These are phyloP conservation scores for Triops longicaudatus DNA, from an alignment of 1,140 invertebrate species.

Conservation along the genomic window DNA sequence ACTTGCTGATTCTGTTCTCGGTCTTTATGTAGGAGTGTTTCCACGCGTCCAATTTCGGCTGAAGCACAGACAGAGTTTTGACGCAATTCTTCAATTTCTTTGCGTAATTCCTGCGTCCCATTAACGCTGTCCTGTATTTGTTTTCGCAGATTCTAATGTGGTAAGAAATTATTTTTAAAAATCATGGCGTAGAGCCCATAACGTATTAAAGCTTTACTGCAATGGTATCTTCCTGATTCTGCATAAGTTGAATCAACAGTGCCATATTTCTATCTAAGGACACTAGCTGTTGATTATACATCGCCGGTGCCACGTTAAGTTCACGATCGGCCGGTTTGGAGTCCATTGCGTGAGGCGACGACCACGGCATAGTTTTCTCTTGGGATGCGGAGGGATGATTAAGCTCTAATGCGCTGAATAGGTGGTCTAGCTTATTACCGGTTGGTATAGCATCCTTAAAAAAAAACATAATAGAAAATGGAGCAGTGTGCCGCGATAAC, in stretches of 20 bases:
- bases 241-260: not conserved
- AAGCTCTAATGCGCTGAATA: not conserved
- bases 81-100: constrained; percentile 23
- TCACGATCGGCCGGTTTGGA: not conserved
- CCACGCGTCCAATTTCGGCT: constrained; percentile 26
- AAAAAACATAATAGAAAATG: not conserved
- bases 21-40: constrained; percentile 28
- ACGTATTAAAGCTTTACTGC: not conserved
- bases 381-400: not conserved
- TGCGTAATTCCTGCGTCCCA: not conserved
- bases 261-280: not conserved
- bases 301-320: not conserved
- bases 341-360: not conserved
- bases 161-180: not conserved
- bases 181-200: not conserved
- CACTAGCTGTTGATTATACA: not conserved
- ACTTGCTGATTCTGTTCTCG: constrained; percentile 30
- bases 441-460: not conserved
- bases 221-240: not conserved
- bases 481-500: not conserved
- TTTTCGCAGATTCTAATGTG: not conserved
- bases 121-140: not conserved
- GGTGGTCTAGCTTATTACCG: not conserved
- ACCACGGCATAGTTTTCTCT: not conserved
- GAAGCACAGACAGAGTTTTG: constrained; percentile 16